phyloP scores from a whole-genome alignment of 1,140 invertebrate genomes.

The Calephelis virginiensis region DNA sequence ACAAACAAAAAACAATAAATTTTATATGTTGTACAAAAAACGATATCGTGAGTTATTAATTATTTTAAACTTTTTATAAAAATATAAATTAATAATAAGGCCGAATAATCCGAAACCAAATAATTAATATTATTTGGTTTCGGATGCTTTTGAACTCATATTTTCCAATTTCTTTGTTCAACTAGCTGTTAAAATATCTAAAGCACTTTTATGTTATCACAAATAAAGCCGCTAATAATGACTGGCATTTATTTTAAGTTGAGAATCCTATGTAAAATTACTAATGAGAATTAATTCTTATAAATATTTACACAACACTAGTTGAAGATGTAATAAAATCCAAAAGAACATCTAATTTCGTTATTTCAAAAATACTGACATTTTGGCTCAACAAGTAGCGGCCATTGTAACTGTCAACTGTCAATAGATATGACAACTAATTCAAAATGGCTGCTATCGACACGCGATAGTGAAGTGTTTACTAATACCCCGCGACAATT shows the following conservation, averaged over 20 bases:
- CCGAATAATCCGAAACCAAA: no score
- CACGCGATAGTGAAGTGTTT: slow-evolving; percentile 44
- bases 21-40: no score
- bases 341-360: slow-evolving; percentile 7
- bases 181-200: no score
- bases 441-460: slow-evolving; percentile 52
- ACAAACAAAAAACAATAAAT: no score
- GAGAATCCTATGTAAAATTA: not conserved
- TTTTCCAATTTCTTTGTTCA: no score
- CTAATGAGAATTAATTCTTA: not conserved
- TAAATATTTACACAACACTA: not conserved
- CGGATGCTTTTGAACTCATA: no score
- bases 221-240: no score
- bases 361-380: slow-evolving; percentile 26
- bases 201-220: no score
- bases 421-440: slow-evolving; percentile 46
- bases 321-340: not conserved
- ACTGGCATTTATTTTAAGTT: not conserved
- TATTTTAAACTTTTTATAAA: no score
- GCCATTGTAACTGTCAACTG: slow-evolving; percentile 48
- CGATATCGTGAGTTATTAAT: no score
- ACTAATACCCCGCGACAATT: slow-evolving; percentile 43
- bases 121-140: no score
- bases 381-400: slow-evolving; percentile 45
- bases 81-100: no score